Percentiles rank a stretch among this genome's conserved stretches.
phyloP scores from a whole-genome alignment of 2,113 vertebrate species.

The Desmodus rotundus region DNA sequence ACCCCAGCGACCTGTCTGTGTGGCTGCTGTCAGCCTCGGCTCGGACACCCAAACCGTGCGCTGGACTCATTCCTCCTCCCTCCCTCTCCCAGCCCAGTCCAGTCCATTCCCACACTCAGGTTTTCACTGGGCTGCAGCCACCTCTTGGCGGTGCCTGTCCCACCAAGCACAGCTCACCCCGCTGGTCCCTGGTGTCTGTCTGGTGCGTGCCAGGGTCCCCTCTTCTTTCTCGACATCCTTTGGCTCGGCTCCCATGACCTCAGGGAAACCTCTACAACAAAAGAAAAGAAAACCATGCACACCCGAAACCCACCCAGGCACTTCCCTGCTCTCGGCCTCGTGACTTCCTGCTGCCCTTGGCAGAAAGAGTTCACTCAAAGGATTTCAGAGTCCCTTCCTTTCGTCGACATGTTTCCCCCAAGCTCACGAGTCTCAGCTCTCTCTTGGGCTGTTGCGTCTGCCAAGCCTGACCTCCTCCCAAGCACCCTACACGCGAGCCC shows the following conservation, averaged over 20 bases:
- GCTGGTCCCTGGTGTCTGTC: too few relatives aligned
- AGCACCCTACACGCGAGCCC: fast-evolving
- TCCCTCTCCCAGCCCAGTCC: fast-evolving
- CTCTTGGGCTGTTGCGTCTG: not conserved
- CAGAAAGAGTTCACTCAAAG: fast-evolving
- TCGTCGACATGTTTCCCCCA: not conserved
- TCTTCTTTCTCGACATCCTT: not conserved
- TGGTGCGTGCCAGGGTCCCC: not conserved
- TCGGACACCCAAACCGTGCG: fast-evolving
- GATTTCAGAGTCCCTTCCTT: not conserved
- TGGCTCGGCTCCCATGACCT: not conserved
- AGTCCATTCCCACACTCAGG: fast-evolving
- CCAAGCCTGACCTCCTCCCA: not conserved
- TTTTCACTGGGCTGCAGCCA: too few relatives aligned
- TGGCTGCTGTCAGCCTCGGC: too few relatives aligned
- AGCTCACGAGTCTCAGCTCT: fast-evolving
- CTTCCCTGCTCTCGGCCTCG: not conserved
- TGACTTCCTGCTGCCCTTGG: not conserved
- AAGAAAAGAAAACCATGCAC: too few relatives aligned
- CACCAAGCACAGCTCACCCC: too few relatives aligned
- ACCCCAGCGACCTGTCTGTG: not conserved
- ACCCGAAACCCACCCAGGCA: too few relatives aligned
- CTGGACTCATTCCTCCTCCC: too few relatives aligned
- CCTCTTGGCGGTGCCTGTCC: too few relatives aligned
- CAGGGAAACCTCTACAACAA: not conserved